Percentiles rank a stretch among this genome's conserved stretches.
Conservation (phyloP, 2,888 invertebrate species). For the Scrobipalpa costella region DNA sequence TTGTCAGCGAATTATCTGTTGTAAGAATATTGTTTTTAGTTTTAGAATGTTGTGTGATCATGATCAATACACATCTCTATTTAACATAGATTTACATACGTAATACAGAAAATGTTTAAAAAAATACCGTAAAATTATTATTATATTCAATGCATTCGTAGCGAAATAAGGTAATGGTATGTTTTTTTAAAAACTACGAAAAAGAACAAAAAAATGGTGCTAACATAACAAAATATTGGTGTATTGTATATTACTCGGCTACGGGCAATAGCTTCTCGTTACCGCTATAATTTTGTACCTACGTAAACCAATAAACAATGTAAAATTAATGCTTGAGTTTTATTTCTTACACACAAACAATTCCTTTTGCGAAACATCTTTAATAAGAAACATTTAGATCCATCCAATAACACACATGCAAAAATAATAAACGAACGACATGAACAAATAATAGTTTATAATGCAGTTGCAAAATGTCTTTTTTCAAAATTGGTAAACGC, state of each 20-base stretch:
- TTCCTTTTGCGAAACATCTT: neutral
- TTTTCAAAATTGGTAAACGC: no score
- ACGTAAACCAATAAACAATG: conserved; percentile 72
- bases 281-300: conserved; percentile 73
- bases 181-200: conserved; percentile 62
- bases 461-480: no score
- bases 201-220: conserved; percentile 72
- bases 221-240: conserved; percentile 78
- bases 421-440: no score
- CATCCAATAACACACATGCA: no score
- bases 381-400: no score
- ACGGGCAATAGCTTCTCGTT: conserved; percentile 69
- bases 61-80: conserved; percentile 53
- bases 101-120: conserved; percentile 51
- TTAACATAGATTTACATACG: conserved; percentile 46
- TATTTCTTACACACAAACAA: conserved; percentile 27
- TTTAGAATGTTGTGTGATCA: conserved; percentile 59
- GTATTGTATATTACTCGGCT: conserved; percentile 67
- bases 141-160: conserved; percentile 64
- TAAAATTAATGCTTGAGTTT: conserved; percentile 39
- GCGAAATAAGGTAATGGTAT: conserved; percentile 71
- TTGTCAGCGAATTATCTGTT: conserved; percentile 53
- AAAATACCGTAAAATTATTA: conserved; percentile 69
- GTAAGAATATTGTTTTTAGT: conserved; percentile 45
- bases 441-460: no score